Evolutionary conservation across 2,113 vertebrate genomes (phyloP), one percentile per base, ranked within the genome.

Genomic region (Crotophaga sulcirostris): DNA sequence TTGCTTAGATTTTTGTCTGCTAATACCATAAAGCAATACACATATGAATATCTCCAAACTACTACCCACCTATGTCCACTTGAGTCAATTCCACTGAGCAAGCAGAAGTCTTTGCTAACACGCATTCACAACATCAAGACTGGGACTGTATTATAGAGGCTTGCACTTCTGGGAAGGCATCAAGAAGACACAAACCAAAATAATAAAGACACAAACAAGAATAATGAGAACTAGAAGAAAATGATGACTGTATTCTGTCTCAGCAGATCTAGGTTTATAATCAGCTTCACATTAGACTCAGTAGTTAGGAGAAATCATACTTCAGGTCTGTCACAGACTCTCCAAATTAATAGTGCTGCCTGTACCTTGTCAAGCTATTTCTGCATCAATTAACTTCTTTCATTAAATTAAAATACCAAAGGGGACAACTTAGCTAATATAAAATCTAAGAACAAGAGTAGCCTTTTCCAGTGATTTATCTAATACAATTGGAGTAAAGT

Each of bases 371-470:
- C 67, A 95, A 93, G 52, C 31, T 62, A 51, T 84, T 96, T 91
- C 75, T 82, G 70, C 69, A 93, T 88, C 75, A 97, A 96, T 91
- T 97, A 94, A 94, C 42, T 59, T 56, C 12, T 59, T 96, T 73
- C 62, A 89, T 91, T 96, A 95, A 94, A 95, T 92, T 95, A 89
- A 96, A 96, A 67, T 42, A 84, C 94, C 59, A 63, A 93, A 83
- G 76, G 63, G 66, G 89, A 90, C 77, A 87, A 86, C 52, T 90
- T 90, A 84, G 52, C 63, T 74, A 55, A 82, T 63, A 56, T 40
- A 93, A 94, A 92, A 87, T 54, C 77, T 66, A 72, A 78, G 34
- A 93, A 87, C 7, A 15, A 58, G 60, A 78, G 52, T 60, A 73
- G 70, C 21, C 23, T 92, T 92, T 97, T 86, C 12, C 34, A 58